These are phyloP conservation scores for Spisula solida DNA, from an alignment of 2,888 invertebrate species.

Conservation along the genomic window DNA sequence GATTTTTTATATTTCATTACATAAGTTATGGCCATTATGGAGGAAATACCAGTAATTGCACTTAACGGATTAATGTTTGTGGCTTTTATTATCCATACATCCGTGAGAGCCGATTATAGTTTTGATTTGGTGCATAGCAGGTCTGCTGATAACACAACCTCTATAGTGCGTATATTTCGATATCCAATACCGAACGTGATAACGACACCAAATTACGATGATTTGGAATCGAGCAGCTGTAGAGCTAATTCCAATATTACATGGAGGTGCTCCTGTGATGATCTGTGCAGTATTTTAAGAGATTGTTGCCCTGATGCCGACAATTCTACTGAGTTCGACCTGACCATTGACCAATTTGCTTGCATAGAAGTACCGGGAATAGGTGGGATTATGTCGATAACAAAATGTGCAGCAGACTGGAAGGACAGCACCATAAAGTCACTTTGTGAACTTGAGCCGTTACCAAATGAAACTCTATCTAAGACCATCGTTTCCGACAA, in stretches of 20 bases:
- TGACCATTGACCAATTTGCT: background rate
- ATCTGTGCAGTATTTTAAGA: background rate
- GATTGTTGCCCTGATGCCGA: background rate
- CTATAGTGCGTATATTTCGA: no score
- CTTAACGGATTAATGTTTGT: no score
- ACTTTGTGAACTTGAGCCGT: constrained; percentile 32
- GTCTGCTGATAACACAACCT: no score
- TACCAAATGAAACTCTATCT: background rate
- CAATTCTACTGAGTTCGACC: background rate
- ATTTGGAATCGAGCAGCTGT: background rate
- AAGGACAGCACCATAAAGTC: background rate
- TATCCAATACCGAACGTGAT: no score
- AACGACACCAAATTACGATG: background rate
- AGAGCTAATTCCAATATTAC: background rate
- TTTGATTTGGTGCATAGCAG: no score
- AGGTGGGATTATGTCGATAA: background rate
- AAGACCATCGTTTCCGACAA: background rate
- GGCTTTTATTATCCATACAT: no score
- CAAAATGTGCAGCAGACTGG: constrained; percentile 43
- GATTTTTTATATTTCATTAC: no score
- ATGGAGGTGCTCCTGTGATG: background rate
- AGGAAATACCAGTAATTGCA: no score
- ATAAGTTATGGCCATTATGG: no score
- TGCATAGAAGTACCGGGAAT: background rate
- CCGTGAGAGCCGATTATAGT: no score